Evolutionary conservation across 2,888 invertebrate genomes (phyloP), one percentile per base, ranked within the genome.

Genomic region (Lithophane socia): DNA sequence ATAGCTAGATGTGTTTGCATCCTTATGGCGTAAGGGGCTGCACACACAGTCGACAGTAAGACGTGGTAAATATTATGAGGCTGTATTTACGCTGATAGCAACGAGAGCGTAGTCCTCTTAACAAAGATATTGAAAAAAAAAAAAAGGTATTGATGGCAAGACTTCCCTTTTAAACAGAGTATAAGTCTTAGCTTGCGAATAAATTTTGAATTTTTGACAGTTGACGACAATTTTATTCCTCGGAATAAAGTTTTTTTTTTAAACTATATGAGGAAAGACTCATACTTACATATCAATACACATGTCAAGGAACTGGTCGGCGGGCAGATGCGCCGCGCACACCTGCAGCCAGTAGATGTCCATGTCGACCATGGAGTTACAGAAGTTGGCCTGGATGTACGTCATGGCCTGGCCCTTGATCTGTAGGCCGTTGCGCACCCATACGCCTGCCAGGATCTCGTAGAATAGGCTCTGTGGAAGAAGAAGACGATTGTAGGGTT

Each of bases 381-480:
- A 99, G 97, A 99, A 99, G 96, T 99, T 99, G 89, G 99, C 99
- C 95, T 99, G 99, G 91, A 99, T 99, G 95, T 99, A 99, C 29
- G 99, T 99, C 99, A 99, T 99, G 56, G 99, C 99, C 96, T 99
- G 99, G n/a, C 99, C 99, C 94, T 99, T 99, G 92, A 99, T 99
- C 97, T 99, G 99, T 16, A 99, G 97, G 0, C 99, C 99, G 96
- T 99, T 99, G 84, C 99, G 98, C 73, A 99, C 99, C 99, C 99
- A 99, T 92, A 99, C 97, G 13, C 99, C 99, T 81, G 98, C 98
- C 80, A 99, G 97, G 90, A 99, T 99, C 97, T 99, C 99, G 94
- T 99, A 98, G 95, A 99, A 99, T 21, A 99, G 98, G 80, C 99
- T 99, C 99, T 99, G 97, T 13, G 95, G 94, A 87, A 82, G 84